phyloP scores from a whole-genome alignment of 30 jellyfish, hydroid and myxozoan species.

The Turritopsis dohrnii region DNA sequence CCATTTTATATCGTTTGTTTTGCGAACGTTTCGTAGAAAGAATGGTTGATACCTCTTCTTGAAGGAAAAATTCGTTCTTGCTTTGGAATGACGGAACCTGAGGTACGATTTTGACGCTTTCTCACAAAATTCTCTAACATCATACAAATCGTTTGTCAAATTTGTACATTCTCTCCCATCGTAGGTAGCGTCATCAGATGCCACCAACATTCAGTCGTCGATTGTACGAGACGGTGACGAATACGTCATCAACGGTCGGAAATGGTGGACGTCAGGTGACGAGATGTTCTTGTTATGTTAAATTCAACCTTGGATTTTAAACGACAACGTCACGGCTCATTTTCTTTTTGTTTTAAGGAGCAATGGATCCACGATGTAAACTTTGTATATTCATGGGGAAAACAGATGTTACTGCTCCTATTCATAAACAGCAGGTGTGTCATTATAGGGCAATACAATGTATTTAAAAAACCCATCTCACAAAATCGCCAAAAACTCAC shows the following conservation, averaged over 20 bases:
- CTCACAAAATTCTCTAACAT: no score
- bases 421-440: slow-evolving; percentile 76
- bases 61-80: slow-evolving; percentile 85
- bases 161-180: not conserved
- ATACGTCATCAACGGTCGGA: slow-evolving; percentile 78
- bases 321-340: not conserved
- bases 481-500: no score
- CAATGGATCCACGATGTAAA: slow-evolving; percentile 80
- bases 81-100: slow-evolving; percentile 97
- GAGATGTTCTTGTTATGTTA: not conserved
- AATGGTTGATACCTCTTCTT: slow-evolving; percentile 76
- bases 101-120: no score
- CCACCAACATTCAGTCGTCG: slow-evolving; percentile 84
- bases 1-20: not conserved
- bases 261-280: slow-evolving; percentile 95
- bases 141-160: not conserved
- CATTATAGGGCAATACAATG: no score
- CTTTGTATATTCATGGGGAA: slow-evolving; percentile 92
- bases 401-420: slow-evolving; percentile 79
- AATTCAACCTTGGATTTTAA: not conserved
- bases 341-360: slow-evolving; percentile 47
- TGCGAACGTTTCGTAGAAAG: slow-evolving; percentile 40
- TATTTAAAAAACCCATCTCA: no score
- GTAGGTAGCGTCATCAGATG: slow-evolving; percentile 95
- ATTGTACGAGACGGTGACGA: slow-evolving; percentile 72